Base-by-base conservation (phyloP, 2,888 invertebrate species). In the Eupithecia inturbata region DNA sequence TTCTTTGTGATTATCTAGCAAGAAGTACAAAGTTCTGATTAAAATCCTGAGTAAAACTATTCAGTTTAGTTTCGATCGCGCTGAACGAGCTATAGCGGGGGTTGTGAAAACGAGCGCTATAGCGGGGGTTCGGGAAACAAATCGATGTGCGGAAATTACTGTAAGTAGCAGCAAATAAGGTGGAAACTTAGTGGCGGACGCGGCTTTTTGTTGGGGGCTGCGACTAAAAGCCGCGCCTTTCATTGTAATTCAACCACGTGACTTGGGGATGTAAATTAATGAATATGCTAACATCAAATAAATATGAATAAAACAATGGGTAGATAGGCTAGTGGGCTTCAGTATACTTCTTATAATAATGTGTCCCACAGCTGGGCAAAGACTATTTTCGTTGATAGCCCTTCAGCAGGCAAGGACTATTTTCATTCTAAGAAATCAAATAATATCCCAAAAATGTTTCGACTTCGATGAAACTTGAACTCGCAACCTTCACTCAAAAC, bases 141-240 rank as follows among this genome's bases (percentile, higher is more conserved):
- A 92, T 91, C 89, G 89, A 89, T 88, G 79, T 80, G 81, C 88
- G 93, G 92, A 93, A 93, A 93, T 93, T 90, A 91, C 88, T 89
- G 88, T 92, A 93, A 92, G 90, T 91, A 91, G 88, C 71, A 39
- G 71, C 68, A 76, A 76, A 76, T 76, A 76, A 71, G 76, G 57
- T 71, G 28, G 22, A 68, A 73, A 67, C 7, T 22, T 45, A 36
- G 19, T 39, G 36, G 19, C 31, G 41, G 66, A 49, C 63, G 75
- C 70, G 75, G 64, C 66, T 70, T 75, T 72, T 69, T 9, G 28
- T 67, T 45, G 45, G 49, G 26, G 4, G 28, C 12, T 62, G 9
- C 68, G 60, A 31, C 9, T 6, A 41, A 70, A 70, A 73, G 73
- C 68, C 69, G 68, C 69, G 69, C 19, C 12, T 57, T 41, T n/a